Evolutionary conservation across 2,113 vertebrate species (phyloP).

Genomic region (Sclerurus mexicanus): DNA sequence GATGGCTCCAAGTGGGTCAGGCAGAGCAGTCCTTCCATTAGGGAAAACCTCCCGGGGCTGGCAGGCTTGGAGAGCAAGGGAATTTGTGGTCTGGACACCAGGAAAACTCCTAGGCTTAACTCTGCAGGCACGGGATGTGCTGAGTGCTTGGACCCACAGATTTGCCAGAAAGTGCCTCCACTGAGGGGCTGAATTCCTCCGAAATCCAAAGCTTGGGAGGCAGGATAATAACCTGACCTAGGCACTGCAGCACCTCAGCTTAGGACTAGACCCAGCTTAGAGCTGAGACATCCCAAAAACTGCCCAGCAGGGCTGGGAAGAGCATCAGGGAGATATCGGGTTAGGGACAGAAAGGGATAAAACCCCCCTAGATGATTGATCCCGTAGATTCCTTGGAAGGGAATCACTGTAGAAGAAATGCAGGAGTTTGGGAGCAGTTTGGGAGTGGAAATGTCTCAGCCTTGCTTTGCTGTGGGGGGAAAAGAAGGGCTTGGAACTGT

Average conservation of each 20-base stretch:
- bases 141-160: background rate
- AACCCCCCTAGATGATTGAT: rapidly evolving
- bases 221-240: background rate
- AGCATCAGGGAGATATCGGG: too few species aligned
- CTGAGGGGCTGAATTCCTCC: background rate
- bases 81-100: background rate
- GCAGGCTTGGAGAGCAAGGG: background rate
- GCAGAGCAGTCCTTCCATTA: background rate
- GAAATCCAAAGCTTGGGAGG: background rate
- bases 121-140: background rate
- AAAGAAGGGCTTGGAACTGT: background rate
- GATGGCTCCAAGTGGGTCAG: background rate
- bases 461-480: background rate
- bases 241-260: background rate
- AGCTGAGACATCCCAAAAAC: background rate
- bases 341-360: background rate
- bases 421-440: rapidly evolving
- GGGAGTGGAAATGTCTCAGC: background rate
- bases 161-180: background rate
- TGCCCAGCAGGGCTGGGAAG: background rate
- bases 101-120: background rate
- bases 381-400: background rate
- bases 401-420: rapidly evolving
- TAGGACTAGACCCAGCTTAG: too few species aligned
- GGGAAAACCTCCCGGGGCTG: background rate